Conservation (phyloP, 2,797 vertebrate genomes). For the Simalia tracyae region DNA sequence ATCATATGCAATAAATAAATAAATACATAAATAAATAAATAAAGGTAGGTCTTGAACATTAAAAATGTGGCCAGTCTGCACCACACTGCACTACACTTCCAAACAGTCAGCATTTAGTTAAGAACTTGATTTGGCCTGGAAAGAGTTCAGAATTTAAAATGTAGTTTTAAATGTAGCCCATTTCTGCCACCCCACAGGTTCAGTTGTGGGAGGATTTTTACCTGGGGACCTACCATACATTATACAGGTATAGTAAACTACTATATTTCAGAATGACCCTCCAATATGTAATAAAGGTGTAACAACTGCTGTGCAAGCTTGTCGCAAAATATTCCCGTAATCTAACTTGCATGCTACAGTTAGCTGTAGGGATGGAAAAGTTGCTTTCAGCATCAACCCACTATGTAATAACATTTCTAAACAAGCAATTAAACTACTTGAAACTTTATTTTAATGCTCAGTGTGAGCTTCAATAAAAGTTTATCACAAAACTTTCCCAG, state of each 20-base stretch:
- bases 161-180: background rate
- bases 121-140: background rate
- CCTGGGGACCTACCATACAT: background rate
- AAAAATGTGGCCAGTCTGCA: background rate
- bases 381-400: background rate
- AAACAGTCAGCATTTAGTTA: background rate
- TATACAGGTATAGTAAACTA: background rate
- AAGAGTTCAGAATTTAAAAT: background rate
- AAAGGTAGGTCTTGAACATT: background rate
- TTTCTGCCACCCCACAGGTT: background rate
- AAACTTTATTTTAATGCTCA: background rate
- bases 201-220: background rate
- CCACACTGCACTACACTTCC: background rate
- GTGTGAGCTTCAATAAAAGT: background rate
- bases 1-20: background rate
- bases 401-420: background rate
- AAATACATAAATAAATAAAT: background rate
- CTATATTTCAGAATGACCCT: background rate
- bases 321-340: background rate
- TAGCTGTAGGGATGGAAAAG: background rate
- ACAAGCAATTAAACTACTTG: background rate
- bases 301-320: background rate
- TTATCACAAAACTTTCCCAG: background rate
- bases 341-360: background rate
- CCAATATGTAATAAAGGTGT: background rate